These are phyloP conservation scores for Eulithis prunata DNA, from an alignment of 2,888 invertebrate genomes.

Conservation along the genomic window DNA sequence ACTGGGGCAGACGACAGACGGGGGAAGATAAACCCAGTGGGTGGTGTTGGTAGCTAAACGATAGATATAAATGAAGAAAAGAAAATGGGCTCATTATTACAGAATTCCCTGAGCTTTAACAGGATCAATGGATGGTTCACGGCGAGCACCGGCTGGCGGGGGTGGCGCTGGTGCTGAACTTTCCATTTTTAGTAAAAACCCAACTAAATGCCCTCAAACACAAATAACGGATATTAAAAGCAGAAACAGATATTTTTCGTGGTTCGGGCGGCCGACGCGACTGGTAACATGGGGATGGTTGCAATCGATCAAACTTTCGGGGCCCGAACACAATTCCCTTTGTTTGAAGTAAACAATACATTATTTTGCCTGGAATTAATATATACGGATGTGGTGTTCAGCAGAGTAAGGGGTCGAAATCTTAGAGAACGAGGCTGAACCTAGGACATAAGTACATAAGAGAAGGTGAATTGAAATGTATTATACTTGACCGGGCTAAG, in stretches of 20 bases:
- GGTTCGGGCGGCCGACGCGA: neutral
- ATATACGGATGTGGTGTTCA: no score
- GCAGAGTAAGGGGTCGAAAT: no score
- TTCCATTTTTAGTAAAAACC: conserved; percentile 54
- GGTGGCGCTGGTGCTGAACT: conserved; percentile 55
- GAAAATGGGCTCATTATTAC: conserved; percentile 49
- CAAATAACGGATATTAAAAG: neutral
- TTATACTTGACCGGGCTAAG: neutral
- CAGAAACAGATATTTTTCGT: neutral
- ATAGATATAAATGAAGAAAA: neutral
- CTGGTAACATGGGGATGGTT: conserved; percentile 13
- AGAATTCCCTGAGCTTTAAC: conserved; percentile 78
- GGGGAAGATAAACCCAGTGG: neutral
- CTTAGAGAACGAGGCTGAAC: no score
- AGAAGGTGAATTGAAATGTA: no score
- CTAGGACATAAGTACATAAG: no score
- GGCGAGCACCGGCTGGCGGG: conserved; percentile 58
- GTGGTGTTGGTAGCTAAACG: neutral
- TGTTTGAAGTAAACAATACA: no score
- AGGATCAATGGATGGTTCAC: conserved; percentile 70
- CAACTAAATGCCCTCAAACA: neutral
- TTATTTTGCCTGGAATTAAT: no score
- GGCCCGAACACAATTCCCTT: neutral
- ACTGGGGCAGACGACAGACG: no score
- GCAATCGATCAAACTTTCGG: conserved; percentile 17